These are phyloP conservation scores for Exaiptasia diaphana DNA, from an alignment of 64 coral and sea anemone species.

Conservation along the genomic window DNA sequence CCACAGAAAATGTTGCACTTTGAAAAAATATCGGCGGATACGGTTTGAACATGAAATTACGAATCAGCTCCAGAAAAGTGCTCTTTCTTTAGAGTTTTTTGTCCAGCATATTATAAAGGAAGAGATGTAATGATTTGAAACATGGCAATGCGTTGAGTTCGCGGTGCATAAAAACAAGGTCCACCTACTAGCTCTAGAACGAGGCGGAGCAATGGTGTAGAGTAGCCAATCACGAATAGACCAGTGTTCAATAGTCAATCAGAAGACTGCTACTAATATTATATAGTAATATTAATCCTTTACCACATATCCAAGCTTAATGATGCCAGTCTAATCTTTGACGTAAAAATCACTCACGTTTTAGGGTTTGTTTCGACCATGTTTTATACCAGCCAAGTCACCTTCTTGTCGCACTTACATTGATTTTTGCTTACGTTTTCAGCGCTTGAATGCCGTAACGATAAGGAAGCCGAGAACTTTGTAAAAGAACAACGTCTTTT, in stretches of 20 bases:
- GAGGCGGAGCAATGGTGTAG: too few species aligned
- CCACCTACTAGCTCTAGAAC: too few species aligned
- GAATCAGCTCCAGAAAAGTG: neutral
- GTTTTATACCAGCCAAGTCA: neutral
- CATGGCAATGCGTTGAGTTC: neutral
- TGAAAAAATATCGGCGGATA: neutral
- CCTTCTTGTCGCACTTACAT: neutral
- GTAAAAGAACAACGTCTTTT: constrained; percentile 62
- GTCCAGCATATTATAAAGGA: neutral
- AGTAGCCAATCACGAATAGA: too few species aligned
- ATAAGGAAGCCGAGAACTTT: constrained; percentile 62
- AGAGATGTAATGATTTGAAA: neutral
- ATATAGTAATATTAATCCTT: neutral
- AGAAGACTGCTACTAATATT: neutral
- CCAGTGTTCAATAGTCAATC: too few species aligned
- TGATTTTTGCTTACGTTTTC: neutral
- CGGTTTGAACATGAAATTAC: neutral
- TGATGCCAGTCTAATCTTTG: neutral
- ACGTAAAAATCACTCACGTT: neutral
- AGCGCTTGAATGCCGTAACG: constrained; percentile 78
- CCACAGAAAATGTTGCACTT: too few species aligned
- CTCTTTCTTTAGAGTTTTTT: neutral
- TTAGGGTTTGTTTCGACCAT: neutral
- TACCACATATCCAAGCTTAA: neutral
- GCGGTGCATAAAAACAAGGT: too few species aligned